Evolutionary conservation across 2,113 vertebrate genomes (phyloP), one percentile per base, ranked within the genome.

Genomic region (Xenotilapia flavipinnis): DNA sequence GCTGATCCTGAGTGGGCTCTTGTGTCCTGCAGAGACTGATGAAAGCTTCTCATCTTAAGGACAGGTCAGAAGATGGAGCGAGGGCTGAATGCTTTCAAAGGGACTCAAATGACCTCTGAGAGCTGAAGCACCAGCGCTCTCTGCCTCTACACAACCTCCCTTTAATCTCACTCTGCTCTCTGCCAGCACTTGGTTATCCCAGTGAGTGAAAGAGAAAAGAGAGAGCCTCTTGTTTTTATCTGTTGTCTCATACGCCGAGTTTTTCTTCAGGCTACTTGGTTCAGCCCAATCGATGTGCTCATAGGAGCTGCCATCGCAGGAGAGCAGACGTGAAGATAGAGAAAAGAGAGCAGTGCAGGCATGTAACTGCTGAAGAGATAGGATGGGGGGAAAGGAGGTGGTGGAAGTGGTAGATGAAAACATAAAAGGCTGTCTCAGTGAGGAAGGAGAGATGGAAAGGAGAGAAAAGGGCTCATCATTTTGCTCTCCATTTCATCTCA

Each of bases 151-250:
- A 91, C 90, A 80, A 86, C 83, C 93, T 90, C 84, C 94, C 96
- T 96, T 96, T 96, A 94, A 96, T 97, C 95, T 96, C 87, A 81
- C 92, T 40, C 87, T 83, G 89, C 95, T 94, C 94, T 94, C 87
- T 7, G 31, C 17, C 15, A 83, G 81, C 86, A 92, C 96, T 96
- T 91, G 91, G 92, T 96, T 95, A 95, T 94, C 92, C 93, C 94
- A 88, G 89, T 60, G 91, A 92, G 90, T 88, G 89, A 90, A 82
- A 82, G 88, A 86, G 70, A 86, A 82, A 90, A 83, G 28, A 81
- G 54, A 84, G 68, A 87, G 86, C 19, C 75, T 80, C 90, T 84
- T 86, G 10, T 88, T 90, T 90, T 87, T 85, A 77, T 82, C 45
- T 75, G 73, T 83, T 80, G 33, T 82, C 58, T 84, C 80, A 31